Evolutionary conservation across 1,140 invertebrate species (phyloP).

Genomic region (Thalassaphorura encarpata): DNA sequence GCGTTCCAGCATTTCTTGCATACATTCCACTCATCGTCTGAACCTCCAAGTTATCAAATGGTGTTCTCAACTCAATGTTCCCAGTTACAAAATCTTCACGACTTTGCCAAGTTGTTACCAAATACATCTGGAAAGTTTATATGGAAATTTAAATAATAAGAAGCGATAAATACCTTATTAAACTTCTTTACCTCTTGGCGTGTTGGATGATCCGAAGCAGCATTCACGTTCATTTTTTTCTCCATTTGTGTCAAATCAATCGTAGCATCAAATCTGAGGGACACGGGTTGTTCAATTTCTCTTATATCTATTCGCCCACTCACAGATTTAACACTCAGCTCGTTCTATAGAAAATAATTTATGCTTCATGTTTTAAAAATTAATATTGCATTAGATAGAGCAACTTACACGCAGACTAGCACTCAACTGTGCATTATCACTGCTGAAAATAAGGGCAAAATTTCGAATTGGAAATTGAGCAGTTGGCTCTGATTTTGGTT

Average conservation of each 20-base stretch:
- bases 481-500: background rate
- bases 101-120: slow-evolving; percentile 6
- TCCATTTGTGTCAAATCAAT: slow-evolving; percentile 21
- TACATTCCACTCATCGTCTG: slow-evolving; percentile 18
- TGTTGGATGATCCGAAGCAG: slow-evolving; percentile 8
- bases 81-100: background rate
- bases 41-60: slow-evolving; percentile 26
- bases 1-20: slow-evolving; percentile 18
- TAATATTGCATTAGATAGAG: too few species aligned
- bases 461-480: slow-evolving; percentile 15
- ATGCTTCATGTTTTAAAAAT: too few species aligned
- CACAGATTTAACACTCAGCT: background rate
- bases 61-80: slow-evolving; percentile 19
- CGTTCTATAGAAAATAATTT: too few species aligned
- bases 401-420: slow-evolving; percentile 20
- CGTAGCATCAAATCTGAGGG: slow-evolving; percentile 12
- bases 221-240: slow-evolving; percentile 14
- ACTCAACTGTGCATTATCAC: slow-evolving; percentile 11
- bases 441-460: slow-evolving; percentile 17
- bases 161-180: background rate
- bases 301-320: background rate
- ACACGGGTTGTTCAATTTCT: slow-evolving; percentile 10
- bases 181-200: slow-evolving; percentile 19
- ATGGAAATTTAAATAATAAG: background rate
- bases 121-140: slow-evolving; percentile 1